Conservation (phyloP, 1,140 invertebrate genomes). For the Homarus americanus region DNA sequence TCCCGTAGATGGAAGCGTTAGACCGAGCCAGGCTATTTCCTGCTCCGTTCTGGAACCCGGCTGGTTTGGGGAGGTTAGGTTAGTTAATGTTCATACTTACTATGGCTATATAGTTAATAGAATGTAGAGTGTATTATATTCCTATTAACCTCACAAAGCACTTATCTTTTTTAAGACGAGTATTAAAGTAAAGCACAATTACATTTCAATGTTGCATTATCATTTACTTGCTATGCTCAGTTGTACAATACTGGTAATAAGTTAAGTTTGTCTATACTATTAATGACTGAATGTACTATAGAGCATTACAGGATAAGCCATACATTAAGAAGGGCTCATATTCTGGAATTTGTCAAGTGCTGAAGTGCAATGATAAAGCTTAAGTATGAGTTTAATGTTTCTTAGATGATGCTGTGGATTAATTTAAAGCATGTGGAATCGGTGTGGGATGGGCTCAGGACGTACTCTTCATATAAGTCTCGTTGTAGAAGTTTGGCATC, state of each 20-base stretch:
- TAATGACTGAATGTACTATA: background rate
- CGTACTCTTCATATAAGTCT: slow-evolving; percentile 94
- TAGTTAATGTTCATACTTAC: slow-evolving; percentile 16
- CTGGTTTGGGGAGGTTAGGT: slow-evolving; percentile 60
- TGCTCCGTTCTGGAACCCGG: slow-evolving; percentile 73
- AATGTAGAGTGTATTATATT: background rate
- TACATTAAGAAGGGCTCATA: background rate
- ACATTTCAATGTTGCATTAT: background rate
- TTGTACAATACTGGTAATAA: background rate
- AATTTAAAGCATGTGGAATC: background rate
- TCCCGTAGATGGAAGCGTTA: slow-evolving; percentile 95
- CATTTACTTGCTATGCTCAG: background rate
- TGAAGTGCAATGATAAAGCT: background rate
- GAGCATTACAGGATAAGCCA: background rate
- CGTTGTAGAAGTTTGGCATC: slow-evolving; percentile 98
- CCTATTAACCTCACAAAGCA: background rate
- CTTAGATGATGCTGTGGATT: background rate
- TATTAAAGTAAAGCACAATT: background rate
- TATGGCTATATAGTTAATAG: background rate
- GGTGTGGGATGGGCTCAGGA: slow-evolving; percentile 12
- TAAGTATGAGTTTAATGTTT: background rate
- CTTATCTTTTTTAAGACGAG: too few relatives aligned
- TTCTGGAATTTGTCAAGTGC: background rate
- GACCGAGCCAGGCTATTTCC: slow-evolving; percentile 85
- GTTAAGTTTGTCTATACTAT: background rate